phyloP scores from a whole-genome alignment of 2,888 invertebrate species.

The Crocallis elinguaria region DNA sequence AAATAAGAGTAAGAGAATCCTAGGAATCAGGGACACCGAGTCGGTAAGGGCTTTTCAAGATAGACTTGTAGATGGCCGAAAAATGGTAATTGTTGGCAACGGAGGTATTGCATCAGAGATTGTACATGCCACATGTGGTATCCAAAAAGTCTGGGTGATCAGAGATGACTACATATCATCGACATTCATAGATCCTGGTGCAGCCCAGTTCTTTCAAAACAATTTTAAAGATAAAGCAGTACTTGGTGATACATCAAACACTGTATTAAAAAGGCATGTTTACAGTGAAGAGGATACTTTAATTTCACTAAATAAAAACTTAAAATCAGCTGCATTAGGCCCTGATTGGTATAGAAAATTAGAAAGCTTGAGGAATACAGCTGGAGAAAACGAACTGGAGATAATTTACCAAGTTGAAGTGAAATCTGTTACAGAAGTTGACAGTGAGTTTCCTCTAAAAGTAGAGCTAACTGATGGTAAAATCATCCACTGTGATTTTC shows the following conservation, averaged over 20 bases:
- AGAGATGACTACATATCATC: conserved; percentile 96
- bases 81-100: conserved; percentile 95
- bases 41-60: conserved; percentile 92
- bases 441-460: conserved; percentile 87
- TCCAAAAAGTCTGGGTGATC: conserved; percentile 96
- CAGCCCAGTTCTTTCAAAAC: conserved; percentile 95
- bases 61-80: conserved; percentile 87
- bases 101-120: conserved; percentile 99
- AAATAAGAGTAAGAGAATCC: conserved; percentile 86
- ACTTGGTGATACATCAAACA: conserved; percentile 44
- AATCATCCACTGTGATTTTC: conserved; percentile 92
- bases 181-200: conserved; percentile 98
- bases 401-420: conserved; percentile 87
- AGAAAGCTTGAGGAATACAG: conserved; percentile 82
- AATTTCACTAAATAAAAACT: conserved; percentile 66
- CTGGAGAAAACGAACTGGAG: conserved; percentile 77
- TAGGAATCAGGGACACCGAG: conserved; percentile 97
- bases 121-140: conserved; percentile 92
- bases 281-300: conserved; percentile 85
- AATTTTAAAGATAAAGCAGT: conserved; percentile 57
- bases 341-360: conserved; percentile 97
- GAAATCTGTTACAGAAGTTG: conserved; percentile 63
- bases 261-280: conserved; percentile 86
- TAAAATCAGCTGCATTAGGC: conserved; percentile 95
- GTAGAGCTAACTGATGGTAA: conserved; percentile 90